A percentile compares a stretch with the other conserved stretches of the same genome.
phyloP scores from a whole-genome alignment of 2,888 invertebrate genomes.

The Agrochola litura region DNA sequence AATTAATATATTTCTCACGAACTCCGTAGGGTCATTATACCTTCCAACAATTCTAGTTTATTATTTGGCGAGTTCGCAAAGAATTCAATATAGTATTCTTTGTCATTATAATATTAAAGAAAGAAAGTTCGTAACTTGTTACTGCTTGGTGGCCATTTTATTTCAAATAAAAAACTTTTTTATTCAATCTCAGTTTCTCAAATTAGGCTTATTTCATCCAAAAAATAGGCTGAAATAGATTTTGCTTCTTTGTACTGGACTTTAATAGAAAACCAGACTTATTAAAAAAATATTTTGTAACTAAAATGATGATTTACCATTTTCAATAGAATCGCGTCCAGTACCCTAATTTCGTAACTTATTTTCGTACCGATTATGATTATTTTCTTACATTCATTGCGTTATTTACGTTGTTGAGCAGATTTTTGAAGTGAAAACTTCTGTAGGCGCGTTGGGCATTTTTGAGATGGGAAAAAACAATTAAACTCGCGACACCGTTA shows the following conservation, averaged over 20 bases:
- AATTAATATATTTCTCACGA: background rate
- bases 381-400: too few relatives aligned
- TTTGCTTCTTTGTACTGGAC: background rate
- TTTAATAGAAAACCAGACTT: background rate
- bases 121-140: constrained; percentile 46
- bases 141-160: constrained; percentile 37
- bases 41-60: constrained; percentile 12
- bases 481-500: too few relatives aligned
- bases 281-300: too few relatives aligned
- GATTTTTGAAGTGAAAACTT: too few relatives aligned
- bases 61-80: constrained; percentile 31
- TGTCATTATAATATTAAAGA: constrained; percentile 33
- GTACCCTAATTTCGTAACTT: too few relatives aligned
- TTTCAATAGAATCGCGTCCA: too few relatives aligned
- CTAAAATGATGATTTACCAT: too few relatives aligned
- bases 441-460: too few relatives aligned
- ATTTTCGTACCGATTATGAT: too few relatives aligned
- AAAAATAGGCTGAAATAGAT: background rate
- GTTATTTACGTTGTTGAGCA: too few relatives aligned
- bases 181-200: constrained; percentile 35
- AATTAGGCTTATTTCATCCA: constrained; percentile 33
- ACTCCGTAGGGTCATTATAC: background rate
- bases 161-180: constrained; percentile 36
- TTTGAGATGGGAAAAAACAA: too few relatives aligned
- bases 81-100: constrained; percentile 30